Base-by-base conservation (phyloP, 2,113 vertebrate genomes). In the Gorsachius goisagi region DNA sequence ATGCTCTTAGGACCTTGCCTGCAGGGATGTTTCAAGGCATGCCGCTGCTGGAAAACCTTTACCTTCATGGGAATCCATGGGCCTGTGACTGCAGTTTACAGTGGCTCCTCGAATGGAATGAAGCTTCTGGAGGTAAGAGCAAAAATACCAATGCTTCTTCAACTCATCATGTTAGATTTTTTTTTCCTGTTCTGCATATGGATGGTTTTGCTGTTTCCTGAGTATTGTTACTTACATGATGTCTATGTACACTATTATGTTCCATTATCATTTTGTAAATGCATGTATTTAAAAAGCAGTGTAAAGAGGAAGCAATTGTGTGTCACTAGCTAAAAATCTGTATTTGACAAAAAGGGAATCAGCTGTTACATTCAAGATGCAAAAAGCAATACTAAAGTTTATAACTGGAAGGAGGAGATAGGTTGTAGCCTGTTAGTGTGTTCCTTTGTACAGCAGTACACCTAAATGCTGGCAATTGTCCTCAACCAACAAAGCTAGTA, bases 31-130 rank as follows among this genome's bases (percentile, higher is more conserved):
- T 99, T 39, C 93, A 66, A 35, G 87, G 62, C 68, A 98, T 99
- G 98, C 98, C 98, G 0, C 97, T 99, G 32, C 97, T 99, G 89
- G 99, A 99, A 89, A 99, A 97, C 76, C 96, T 99, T 60, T 98
- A 98, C 74, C 98, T 99, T 84, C 99, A 99, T 27, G 99, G 98
- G 7, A 99, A 99, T 88, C 99, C 99, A 0, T 99, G 99, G 99
- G 77, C 86, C 33, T 99, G 99, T 35, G 99, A 99, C 96, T 99
- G 99, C 88, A 90, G 67, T 19, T 97, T 99, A 94, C 95, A 80
- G 21, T 98, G 99, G 99, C 49, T 99, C 1, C 96, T 97, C 64
- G 91, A 97, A 19, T 99, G 99, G 99, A 95, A 93, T 44, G 96
- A 97, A 49, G 93, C 41, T 24, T 95, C 98, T 81, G 94, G 97